A percentile compares a stretch with the other conserved stretches of the same genome.
phyloP scores from a whole-genome alignment of 2,888 invertebrate species.

The Ecliptopera silaceata region DNA sequence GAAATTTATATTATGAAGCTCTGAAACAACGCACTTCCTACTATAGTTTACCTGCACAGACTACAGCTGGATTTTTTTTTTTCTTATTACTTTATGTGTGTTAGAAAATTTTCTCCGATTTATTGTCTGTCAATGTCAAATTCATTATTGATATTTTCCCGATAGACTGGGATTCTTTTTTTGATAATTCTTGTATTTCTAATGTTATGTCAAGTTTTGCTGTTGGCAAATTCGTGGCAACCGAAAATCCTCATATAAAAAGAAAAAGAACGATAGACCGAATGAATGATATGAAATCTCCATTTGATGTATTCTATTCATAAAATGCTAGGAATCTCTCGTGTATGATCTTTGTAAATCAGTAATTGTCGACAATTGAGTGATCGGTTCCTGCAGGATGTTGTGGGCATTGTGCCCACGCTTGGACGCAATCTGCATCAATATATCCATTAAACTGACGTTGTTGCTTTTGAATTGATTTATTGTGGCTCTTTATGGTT shows the following conservation, averaged over 20 bases:
- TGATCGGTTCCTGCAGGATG: conserved; percentile 35
- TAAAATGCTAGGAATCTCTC: conserved; percentile 9
- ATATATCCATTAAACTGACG: conserved; percentile 26
- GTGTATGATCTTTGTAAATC: conserved; percentile 26
- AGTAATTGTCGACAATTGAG: conserved; percentile 37
- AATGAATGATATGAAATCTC: background rate
- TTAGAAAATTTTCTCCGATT: too few relatives aligned
- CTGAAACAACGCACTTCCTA: background rate
- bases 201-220: too few relatives aligned
- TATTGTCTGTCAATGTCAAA: too few relatives aligned
- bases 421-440: conserved; percentile 36
- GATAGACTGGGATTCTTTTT: too few relatives aligned
- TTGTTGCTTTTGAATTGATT: conserved; percentile 32
- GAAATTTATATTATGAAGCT: background rate
- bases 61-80: background rate
- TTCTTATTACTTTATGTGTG: too few relatives aligned
- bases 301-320: background rate
- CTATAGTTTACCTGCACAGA: background rate
- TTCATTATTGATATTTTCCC: too few relatives aligned
- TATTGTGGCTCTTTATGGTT: conserved; percentile 14
- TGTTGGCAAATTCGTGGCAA: too few relatives aligned
- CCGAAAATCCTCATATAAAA: too few relatives aligned
- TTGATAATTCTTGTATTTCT: too few relatives aligned
- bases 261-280: too few relatives aligned
- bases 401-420: conserved; percentile 39